These are phyloP conservation scores for Cossypha niveicapilla DNA, from an alignment of 2,797 vertebrate species.

Conservation along the genomic window DNA sequence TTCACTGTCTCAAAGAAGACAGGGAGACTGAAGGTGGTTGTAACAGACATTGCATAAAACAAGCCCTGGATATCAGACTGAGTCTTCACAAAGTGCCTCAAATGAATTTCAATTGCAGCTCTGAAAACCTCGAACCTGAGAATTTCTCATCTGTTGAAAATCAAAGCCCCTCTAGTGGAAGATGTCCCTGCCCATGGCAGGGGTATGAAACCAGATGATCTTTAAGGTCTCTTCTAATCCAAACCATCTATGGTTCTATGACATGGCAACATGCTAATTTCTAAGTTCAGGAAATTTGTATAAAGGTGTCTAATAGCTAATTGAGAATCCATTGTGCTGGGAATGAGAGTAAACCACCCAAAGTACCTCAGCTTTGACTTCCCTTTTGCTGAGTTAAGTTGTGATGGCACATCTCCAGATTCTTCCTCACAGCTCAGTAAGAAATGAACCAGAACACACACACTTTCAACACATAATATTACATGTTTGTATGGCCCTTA, in stretches of 20 bases:
- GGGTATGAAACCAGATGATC: background rate
- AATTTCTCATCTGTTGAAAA: background rate
- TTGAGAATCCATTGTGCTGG: background rate
- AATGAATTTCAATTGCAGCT: background rate
- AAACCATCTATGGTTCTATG: background rate
- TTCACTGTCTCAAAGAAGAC: background rate
- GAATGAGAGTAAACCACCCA: background rate
- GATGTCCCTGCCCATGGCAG: background rate
- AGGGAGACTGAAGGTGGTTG: background rate
- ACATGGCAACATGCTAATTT: background rate
- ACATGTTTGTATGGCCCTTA: background rate
- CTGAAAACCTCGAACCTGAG: background rate
- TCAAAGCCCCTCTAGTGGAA: background rate
- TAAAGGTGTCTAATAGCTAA: background rate
- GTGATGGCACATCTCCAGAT: background rate
- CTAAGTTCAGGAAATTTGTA: background rate
- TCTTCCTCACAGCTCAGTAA: background rate
- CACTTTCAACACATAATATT: background rate
- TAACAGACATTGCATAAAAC: background rate
- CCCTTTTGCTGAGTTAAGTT: background rate
- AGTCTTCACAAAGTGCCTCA: background rate
- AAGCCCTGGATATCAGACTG: background rate
- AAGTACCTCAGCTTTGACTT: background rate
- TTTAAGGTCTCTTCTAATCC: background rate
- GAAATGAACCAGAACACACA: background rate